Percentiles rank a stretch among this genome's conserved stretches.
Evolutionary conservation across 1,140 invertebrate species (phyloP).

Genomic region (Trachymyrmex septentrionalis): DNA sequence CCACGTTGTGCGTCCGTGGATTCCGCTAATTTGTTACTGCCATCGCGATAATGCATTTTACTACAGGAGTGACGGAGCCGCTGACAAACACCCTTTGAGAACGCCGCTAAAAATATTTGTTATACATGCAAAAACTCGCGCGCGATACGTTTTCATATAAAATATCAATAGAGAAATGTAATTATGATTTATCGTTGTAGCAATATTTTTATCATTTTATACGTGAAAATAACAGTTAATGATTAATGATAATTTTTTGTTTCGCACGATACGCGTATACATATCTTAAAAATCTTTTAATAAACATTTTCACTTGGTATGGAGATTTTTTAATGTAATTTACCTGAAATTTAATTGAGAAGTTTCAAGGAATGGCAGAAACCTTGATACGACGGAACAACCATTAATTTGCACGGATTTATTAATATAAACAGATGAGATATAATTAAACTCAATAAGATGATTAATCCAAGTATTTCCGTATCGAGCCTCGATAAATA

Average conservation of each 20-base stretch:
- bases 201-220: background rate
- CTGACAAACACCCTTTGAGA: background rate
- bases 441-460: background rate
- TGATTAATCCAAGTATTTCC: background rate
- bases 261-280: background rate
- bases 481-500: slow-evolving; percentile 14
- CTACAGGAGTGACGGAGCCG: background rate
- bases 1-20: slow-evolving; percentile 30
- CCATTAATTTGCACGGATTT: background rate
- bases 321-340: background rate
- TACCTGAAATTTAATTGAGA: background rate
- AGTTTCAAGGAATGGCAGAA: background rate
- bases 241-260: background rate
- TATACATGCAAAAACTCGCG: background rate
- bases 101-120: slow-evolving; percentile 1
- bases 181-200: background rate
- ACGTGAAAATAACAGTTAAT: background rate
- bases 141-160: background rate
- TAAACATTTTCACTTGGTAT: background rate
- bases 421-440: background rate
- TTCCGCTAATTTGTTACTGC: slow-evolving; percentile 60
- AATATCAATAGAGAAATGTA: background rate
- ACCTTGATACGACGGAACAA: background rate
- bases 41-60: slow-evolving; percentile 40
- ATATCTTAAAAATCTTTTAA: background rate